Evolutionary conservation across 2,113 vertebrate genomes (phyloP).

Genomic region (Parotia lawesii): DNA sequence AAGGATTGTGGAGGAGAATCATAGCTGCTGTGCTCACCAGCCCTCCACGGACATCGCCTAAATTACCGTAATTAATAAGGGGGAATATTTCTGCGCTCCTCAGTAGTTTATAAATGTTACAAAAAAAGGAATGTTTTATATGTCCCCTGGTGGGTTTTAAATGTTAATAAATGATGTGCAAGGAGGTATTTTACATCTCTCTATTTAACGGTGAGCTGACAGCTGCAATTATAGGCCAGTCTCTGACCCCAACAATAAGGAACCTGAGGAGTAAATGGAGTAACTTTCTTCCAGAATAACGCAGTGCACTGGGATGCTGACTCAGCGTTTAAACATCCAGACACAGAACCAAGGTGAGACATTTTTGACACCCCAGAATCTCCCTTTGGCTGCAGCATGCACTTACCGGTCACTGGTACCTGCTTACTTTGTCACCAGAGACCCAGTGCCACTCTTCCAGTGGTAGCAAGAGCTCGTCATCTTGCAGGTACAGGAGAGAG

Average conservation of each 20-base stretch:
- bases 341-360: background rate
- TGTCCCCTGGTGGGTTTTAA: slow-evolving; percentile 46
- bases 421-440: background rate
- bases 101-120: slow-evolving; percentile 61
- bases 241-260: background rate
- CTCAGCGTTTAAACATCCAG: background rate
- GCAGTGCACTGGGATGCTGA: background rate
- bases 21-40: background rate
- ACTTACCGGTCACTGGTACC: background rate
- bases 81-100: slow-evolving; percentile 15
- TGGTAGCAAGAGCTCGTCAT: background rate
- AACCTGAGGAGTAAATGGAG: background rate
- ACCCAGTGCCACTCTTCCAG: background rate
- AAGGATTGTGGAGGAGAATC: background rate
- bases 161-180: slow-evolving; percentile 59
- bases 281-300: background rate
- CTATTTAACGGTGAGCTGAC: slow-evolving; percentile 53
- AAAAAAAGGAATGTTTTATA: slow-evolving; percentile 52
- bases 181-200: slow-evolving; percentile 52
- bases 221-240: slow-evolving; percentile 43
- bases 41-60: background rate
- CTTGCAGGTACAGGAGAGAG: background rate
- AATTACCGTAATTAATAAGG: slow-evolving; percentile 55
- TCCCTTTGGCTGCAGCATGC: background rate
- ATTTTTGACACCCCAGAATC: background rate